Conservation (phyloP, 2,797 vertebrate species). For the Malurus splendens region DNA sequence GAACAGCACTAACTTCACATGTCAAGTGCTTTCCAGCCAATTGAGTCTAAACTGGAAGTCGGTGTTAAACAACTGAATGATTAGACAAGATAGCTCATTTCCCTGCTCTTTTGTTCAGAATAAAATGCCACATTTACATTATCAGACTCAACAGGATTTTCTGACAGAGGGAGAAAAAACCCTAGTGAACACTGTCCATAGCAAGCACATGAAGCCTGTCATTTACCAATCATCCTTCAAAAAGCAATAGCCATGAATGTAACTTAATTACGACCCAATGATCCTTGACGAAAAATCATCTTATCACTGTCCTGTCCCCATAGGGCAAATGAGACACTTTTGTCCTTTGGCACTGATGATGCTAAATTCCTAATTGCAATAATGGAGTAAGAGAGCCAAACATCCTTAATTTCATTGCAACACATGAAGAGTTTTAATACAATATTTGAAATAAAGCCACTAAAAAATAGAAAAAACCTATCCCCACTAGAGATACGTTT, state of each 20-base stretch:
- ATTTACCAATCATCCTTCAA: conserved; percentile 86
- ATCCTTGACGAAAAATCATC: conserved; percentile 83
- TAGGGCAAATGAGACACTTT: conserved; percentile 74
- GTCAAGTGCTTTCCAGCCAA: conserved; percentile 99
- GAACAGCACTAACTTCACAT: conserved; percentile 99
- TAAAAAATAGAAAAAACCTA: neutral
- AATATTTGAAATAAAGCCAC: conserved; percentile 55
- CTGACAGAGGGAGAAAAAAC: conserved; percentile 75
- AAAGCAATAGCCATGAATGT: conserved; percentile 82
- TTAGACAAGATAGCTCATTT: conserved; percentile 99
- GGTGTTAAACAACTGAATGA: conserved; percentile 97
- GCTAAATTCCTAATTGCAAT: conserved; percentile 79
- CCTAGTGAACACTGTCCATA: conserved; percentile 76
- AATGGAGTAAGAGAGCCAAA: conserved; percentile 72
- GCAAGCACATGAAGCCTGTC: conserved; percentile 80
- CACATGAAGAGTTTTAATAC: conserved; percentile 54
- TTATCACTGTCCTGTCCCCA: conserved; percentile 80
- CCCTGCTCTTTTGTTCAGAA: conserved; percentile 88
- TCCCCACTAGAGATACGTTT: neutral
- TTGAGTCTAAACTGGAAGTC: conserved; percentile 94
- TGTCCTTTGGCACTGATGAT: conserved; percentile 73
- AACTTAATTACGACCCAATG: conserved; percentile 85
- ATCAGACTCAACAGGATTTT: conserved; percentile 90
- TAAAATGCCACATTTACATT: conserved; percentile 92
- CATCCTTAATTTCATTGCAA: conserved; percentile 66